Percentiles rank a stretch among this genome's conserved stretches.
phyloP scores from a whole-genome alignment of 2,113 vertebrate species.

The Hippolais icterina region DNA sequence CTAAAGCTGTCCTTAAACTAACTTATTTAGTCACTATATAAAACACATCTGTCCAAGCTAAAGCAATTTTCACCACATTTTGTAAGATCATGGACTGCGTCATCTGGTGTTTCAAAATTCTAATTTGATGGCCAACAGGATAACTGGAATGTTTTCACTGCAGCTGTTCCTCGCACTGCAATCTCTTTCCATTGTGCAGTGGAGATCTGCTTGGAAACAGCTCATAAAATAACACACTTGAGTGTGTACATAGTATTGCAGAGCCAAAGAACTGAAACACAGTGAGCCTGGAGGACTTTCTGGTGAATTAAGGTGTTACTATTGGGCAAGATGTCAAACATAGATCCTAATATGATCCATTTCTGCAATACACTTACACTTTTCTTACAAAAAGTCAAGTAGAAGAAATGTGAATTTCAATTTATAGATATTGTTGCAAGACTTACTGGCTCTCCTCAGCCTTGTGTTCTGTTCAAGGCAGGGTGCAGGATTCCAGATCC shows the following conservation, averaged over 20 bases:
- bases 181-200: background rate
- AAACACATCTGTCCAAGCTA: background rate
- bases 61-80: rapidly evolving
- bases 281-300: background rate
- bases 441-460: background rate
- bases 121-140: background rate
- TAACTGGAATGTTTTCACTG: background rate
- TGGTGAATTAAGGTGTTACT: background rate
- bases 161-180: background rate
- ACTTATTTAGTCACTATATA: background rate
- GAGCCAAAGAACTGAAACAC: background rate
- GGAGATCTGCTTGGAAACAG: background rate
- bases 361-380: background rate
- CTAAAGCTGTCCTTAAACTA: background rate
- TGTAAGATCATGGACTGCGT: background rate
- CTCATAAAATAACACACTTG: background rate
- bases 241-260: background rate
- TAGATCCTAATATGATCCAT: background rate
- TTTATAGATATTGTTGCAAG: background rate
- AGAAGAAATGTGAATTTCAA: background rate
- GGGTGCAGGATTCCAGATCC: background rate
- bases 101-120: background rate
- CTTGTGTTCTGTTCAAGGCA: background rate
- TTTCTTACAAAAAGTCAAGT: background rate
- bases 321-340: background rate